Evolutionary conservation across 2,888 invertebrate genomes (phyloP).

Genomic region (Stegophylla sp.): DNA sequence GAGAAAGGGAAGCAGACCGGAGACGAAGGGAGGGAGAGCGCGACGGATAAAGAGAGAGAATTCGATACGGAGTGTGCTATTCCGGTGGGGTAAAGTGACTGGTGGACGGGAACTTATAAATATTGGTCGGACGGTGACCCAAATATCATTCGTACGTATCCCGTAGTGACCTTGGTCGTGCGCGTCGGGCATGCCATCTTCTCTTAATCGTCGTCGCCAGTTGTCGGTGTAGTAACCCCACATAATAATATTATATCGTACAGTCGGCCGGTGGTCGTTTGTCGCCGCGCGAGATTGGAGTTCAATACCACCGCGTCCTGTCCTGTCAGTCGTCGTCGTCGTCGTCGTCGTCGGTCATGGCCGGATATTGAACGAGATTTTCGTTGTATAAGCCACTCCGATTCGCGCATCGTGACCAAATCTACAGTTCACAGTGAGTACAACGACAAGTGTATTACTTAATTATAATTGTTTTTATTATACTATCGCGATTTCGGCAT

Average conservation of each 20-base stretch:
- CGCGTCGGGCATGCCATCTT: conserved; percentile 33
- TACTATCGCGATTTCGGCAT: too few species aligned
- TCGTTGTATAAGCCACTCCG: not conserved
- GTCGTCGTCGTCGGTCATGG: conserved; percentile 26
- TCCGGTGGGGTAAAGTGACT: conserved; percentile 39
- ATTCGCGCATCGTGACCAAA: not conserved
- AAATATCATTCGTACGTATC: conserved; percentile 56
- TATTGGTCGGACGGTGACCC: conserved; percentile 49
- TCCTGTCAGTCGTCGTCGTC: too few species aligned
- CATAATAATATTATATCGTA: too few species aligned
- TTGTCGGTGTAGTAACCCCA: not conserved
- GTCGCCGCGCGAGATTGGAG: conserved; percentile 10
- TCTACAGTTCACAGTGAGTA: conserved; percentile 12
- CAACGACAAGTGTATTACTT: not conserved
- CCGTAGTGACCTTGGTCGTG: conserved; percentile 55
- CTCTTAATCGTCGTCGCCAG: conserved; percentile 7
- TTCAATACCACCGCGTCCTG: conserved; percentile 10
- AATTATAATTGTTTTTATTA: too few species aligned
- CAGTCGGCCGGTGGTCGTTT: not conserved
- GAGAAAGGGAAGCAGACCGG: not conserved
- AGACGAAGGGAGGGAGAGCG: not conserved
- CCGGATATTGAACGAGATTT: conserved; percentile 17
- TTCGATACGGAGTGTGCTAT: not conserved
- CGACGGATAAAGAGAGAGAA: not conserved
- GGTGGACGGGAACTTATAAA: conserved; percentile 54